Percentiles rank a stretch among this genome's conserved stretches.
Evolutionary conservation across 92 coral and sea anemone genomes (phyloP).

Genomic region (Phymanthus crucifer): DNA sequence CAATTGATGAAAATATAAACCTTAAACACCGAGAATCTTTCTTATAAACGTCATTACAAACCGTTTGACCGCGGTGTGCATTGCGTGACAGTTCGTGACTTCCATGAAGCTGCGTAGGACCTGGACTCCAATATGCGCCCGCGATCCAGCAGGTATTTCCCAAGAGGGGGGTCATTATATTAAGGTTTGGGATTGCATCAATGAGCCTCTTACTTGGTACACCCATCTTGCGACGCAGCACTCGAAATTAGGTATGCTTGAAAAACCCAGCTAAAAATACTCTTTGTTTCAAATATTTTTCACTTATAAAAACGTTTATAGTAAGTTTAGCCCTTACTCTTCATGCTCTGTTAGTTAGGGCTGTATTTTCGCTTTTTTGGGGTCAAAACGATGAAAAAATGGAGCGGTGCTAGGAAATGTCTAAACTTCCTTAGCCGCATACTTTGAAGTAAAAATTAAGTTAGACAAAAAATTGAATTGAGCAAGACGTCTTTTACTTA

Average conservation of each 20-base stretch:
- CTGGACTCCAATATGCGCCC: neutral
- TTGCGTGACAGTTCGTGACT: neutral
- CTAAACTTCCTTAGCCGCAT: slow-evolving; percentile 4
- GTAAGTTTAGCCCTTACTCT: slow-evolving; percentile 1
- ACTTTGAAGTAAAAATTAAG: neutral
- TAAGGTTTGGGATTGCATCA: neutral
- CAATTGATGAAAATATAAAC: too few relatives aligned
- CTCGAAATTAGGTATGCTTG: slow-evolving; percentile 8
- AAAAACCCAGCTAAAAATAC: slow-evolving; percentile 12
- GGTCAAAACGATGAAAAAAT: neutral
- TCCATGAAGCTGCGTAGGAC: neutral
- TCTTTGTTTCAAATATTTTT: neutral
- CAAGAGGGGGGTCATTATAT: slow-evolving; percentile 14
- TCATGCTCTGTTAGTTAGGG: neutral
- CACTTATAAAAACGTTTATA: neutral
- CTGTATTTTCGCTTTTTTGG: neutral
- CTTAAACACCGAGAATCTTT: too few relatives aligned
- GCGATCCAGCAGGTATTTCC: slow-evolving; percentile 6
- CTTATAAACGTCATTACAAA: too few relatives aligned
- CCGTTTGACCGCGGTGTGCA: too few relatives aligned
- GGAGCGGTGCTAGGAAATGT: neutral
- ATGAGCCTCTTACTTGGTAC: slow-evolving; percentile 14
- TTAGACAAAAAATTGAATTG: neutral
- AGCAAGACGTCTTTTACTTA: neutral
- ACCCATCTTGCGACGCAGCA: slow-evolving; percentile 6